These are phyloP conservation scores for Camponotus vicinus DNA, from an alignment of 1,140 invertebrate species.

Conservation along the genomic window DNA sequence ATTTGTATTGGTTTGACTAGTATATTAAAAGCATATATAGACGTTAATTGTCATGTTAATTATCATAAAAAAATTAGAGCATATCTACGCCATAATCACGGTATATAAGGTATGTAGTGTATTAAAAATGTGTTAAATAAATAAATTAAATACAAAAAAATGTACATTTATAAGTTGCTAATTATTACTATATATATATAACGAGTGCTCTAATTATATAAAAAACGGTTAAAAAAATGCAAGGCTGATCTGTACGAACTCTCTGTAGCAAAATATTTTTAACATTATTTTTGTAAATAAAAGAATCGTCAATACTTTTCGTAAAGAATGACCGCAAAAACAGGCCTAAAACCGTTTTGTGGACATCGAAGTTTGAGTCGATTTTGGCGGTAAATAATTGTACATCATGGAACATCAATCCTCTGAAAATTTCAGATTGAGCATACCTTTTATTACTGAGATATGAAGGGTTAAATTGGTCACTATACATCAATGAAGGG, in stretches of 20 bases:
- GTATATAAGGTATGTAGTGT: conserved; percentile 49
- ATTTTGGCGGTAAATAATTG: too few relatives aligned
- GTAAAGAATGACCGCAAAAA: background rate
- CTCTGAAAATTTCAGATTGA: too few relatives aligned
- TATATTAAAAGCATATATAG: conserved; percentile 81
- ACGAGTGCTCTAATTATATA: conserved; percentile 39
- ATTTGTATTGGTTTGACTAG: conserved; percentile 82
- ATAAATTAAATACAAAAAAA: conserved; percentile 77
- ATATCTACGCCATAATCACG: conserved; percentile 60
- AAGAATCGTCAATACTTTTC: background rate
- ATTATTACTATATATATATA: conserved; percentile 66
- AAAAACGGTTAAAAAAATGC: conserved; percentile 66
- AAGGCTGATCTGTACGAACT: conserved; percentile 70
- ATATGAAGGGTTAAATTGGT: too few relatives aligned
- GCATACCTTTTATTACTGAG: too few relatives aligned
- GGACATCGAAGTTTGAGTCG: too few relatives aligned
- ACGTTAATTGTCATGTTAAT: conserved; percentile 75
- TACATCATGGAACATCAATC: too few relatives aligned
- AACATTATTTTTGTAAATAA: background rate
- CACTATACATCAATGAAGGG: too few relatives aligned
- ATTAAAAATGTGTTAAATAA: conserved; percentile 76
- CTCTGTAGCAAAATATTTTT: conserved; percentile 65
- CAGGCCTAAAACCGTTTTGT: too few relatives aligned
- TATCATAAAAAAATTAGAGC: conserved; percentile 59
- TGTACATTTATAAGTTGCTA: conserved; percentile 67